Percentiles rank a stretch among this genome's conserved stretches.
phyloP scores from a whole-genome alignment of 53 echinoderm and acorn worm species.

The Luidia sarsii region DNA sequence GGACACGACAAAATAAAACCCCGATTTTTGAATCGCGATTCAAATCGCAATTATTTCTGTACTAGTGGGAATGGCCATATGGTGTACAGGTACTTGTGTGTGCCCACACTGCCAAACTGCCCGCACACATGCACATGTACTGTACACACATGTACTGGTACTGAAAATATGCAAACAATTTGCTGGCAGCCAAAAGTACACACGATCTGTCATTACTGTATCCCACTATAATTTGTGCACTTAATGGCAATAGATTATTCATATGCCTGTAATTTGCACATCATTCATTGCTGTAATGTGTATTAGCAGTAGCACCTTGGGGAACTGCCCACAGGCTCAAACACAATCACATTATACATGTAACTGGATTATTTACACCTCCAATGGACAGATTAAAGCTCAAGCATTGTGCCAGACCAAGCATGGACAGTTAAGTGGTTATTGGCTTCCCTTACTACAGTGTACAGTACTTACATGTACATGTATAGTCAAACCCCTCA shows the following conservation, averaged over 20 bases:
- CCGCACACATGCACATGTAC: not conserved
- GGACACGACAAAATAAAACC: too few relatives aligned
- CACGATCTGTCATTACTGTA: too few relatives aligned
- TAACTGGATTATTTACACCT: slow-evolving; percentile 1
- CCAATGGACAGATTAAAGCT: not conserved
- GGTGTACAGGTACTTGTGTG: too few relatives aligned
- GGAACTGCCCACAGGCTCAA: not conserved
- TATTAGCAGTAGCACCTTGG: too few relatives aligned
- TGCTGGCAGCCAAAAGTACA: not conserved
- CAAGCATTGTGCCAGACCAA: not conserved
- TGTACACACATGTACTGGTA: not conserved
- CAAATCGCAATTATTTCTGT: too few relatives aligned
- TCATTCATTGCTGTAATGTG: too few relatives aligned
- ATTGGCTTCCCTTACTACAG: not conserved
- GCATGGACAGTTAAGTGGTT: not conserved
- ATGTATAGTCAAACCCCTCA: not conserved
- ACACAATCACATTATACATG: too few relatives aligned
- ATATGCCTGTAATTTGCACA: too few relatives aligned
- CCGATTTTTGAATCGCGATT: too few relatives aligned
- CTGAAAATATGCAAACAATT: not conserved
- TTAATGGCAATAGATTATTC: too few relatives aligned
- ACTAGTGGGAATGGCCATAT: too few relatives aligned
- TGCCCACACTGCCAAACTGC: not conserved
- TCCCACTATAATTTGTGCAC: too few relatives aligned
- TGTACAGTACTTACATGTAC: not conserved